A percentile compares a stretch with the other conserved stretches of the same genome.
Evolutionary conservation across 2,797 vertebrate species (phyloP).

Genomic region (Cirrhinus mrigala): DNA sequence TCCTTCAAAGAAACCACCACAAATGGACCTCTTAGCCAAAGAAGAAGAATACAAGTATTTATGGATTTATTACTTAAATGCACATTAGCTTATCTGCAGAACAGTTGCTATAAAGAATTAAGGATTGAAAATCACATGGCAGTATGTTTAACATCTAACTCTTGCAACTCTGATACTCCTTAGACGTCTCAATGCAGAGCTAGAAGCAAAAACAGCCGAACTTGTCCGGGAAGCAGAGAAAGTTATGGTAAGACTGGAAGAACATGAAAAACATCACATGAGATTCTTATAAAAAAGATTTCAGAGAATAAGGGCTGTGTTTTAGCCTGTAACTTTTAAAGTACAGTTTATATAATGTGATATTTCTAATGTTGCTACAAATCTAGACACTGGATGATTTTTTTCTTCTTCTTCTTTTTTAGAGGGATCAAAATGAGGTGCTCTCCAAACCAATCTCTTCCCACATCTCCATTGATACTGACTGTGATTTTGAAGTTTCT

Average conservation of each 20-base stretch:
- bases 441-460: conserved; percentile 78
- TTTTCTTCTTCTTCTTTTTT: conserved; percentile 33
- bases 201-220: conserved; percentile 91
- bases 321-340: background rate
- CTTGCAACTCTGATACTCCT: background rate
- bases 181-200: conserved; percentile 90
- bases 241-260: conserved; percentile 82
- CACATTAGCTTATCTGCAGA: background rate
- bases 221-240: conserved; percentile 88
- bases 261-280: background rate
- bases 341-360: background rate
- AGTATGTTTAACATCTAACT: background rate
- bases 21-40: conserved; percentile 76
- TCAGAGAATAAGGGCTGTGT: background rate
- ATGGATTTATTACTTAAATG: conserved; percentile 10
- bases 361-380: background rate
- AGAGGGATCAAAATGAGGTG: conserved; percentile 84
- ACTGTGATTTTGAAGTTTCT: conserved; percentile 69
- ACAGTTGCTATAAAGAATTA: background rate
- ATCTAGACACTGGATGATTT: background rate
- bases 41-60: conserved; percentile 87
- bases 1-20: conserved; percentile 56
- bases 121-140: background rate
- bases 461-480: conserved; percentile 69
- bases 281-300: background rate